Percentiles rank a stretch among this genome's conserved stretches.
Evolutionary conservation across 2,888 invertebrate species (phyloP).

Genomic region (Plutella xylostella): DNA sequence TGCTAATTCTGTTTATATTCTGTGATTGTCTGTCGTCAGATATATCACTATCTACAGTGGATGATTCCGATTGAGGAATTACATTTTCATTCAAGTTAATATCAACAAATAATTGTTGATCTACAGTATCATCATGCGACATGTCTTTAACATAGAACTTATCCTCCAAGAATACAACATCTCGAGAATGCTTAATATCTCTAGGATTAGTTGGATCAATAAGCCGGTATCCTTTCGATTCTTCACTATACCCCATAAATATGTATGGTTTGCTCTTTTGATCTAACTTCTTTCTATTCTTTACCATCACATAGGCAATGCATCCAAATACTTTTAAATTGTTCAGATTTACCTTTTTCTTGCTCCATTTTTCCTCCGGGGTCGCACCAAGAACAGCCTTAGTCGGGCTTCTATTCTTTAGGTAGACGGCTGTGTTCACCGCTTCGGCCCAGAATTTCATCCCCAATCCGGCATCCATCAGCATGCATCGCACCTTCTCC

Average conservation of each 20-base stretch:
- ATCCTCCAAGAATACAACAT: slow-evolving; percentile 15
- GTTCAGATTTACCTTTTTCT: slow-evolving; percentile 12
- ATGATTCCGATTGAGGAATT: neutral
- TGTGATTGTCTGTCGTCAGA: neutral
- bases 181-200: slow-evolving; percentile 12
- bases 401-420: slow-evolving; percentile 17
- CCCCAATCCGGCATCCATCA: slow-evolving; percentile 13
- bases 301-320: slow-evolving; percentile 15
- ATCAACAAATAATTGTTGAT: neutral
- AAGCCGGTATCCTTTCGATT: slow-evolving; percentile 10
- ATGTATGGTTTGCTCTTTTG: slow-evolving; percentile 10
- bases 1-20: neutral
- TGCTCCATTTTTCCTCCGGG: slow-evolving; percentile 16
- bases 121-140: neutral
- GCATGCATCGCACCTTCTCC: slow-evolving; percentile 16
- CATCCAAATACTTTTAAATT: slow-evolving; percentile 17
- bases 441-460: slow-evolving; percentile 19
- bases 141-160: neutral
- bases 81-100: neutral
- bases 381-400: slow-evolving; percentile 13
- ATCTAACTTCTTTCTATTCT: slow-evolving; percentile 14
- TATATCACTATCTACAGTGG: neutral
- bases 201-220: slow-evolving; percentile 13
- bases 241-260: slow-evolving; percentile 12
- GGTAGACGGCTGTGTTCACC: slow-evolving; percentile 14